A percentile compares a stretch with the other conserved stretches of the same genome.
These are phyloP conservation scores for Bombus sibiricus DNA, from an alignment of 1,140 invertebrate genomes.

Conservation along the genomic window DNA sequence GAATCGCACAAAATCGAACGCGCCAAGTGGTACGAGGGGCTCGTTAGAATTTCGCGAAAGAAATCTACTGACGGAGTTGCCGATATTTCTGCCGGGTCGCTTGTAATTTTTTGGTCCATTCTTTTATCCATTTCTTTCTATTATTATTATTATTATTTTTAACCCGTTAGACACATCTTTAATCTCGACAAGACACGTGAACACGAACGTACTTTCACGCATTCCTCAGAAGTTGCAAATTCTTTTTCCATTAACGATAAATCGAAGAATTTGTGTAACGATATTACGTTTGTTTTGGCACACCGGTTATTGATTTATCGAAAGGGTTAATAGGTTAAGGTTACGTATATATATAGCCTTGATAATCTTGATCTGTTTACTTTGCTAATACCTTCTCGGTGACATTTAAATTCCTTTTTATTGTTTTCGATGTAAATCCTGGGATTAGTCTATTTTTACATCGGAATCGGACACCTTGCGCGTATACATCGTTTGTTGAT, in stretches of 20 bases:
- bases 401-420: not conserved
- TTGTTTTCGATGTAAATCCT: not conserved
- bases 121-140: too few species aligned
- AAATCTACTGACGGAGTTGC: not conserved
- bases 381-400: not conserved
- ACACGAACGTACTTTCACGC: too few species aligned
- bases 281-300: not conserved
- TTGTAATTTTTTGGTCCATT: not conserved
- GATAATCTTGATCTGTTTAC: not conserved
- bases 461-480: not conserved
- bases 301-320: not conserved
- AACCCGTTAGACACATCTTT: too few species aligned
- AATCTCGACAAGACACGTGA: too few species aligned
- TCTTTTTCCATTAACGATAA: not conserved
- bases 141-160: not conserved
- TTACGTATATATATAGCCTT: not conserved
- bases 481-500: not conserved
- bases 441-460: not conserved
- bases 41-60: not conserved
- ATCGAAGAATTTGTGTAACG: not conserved
- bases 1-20: not conserved
- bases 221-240: too few species aligned
- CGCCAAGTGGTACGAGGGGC: not conserved
- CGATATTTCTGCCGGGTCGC: not conserved
- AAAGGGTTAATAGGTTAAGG: not conserved